Evolutionary conservation across 2,113 vertebrate genomes (phyloP).

Genomic region (Nanger granti): DNA sequence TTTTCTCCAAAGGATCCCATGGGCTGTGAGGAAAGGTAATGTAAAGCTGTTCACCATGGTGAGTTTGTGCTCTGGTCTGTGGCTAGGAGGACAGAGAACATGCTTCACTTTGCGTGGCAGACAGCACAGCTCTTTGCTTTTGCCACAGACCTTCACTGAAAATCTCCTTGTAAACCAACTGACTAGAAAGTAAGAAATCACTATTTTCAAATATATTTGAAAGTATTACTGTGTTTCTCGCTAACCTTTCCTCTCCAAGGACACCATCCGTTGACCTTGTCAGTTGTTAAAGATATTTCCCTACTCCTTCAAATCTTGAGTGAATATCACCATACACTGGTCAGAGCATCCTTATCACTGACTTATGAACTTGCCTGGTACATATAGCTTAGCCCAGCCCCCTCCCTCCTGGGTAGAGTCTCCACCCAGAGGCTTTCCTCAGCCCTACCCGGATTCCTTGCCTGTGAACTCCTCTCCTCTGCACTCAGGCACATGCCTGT

Average conservation of each 20-base stretch:
- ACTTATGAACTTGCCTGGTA: background rate
- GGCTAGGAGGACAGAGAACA: background rate
- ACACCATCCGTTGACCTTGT: background rate
- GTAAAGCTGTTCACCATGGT: background rate
- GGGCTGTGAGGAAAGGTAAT: conserved; percentile 83
- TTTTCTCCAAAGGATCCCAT: conserved; percentile 80
- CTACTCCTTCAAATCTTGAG: background rate
- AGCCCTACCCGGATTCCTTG: background rate
- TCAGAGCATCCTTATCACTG: background rate
- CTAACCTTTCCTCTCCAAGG: background rate
- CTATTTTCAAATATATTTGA: conserved; percentile 11
- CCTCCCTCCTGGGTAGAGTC: background rate
- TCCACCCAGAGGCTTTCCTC: background rate
- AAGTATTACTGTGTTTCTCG: background rate
- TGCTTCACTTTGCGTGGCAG: background rate
- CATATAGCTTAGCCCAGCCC: background rate
- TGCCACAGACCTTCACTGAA: background rate
- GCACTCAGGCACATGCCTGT: background rate
- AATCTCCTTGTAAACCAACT: conserved; percentile 22
- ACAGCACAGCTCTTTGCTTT: background rate
- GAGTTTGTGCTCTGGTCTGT: background rate
- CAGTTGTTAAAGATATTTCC: background rate
- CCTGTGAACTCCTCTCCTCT: background rate
- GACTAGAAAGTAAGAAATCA: conserved; percentile 17
- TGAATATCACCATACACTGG: background rate